Conservation (phyloP, 2,888 invertebrate genomes). For the Eupithecia abbreviata region DNA sequence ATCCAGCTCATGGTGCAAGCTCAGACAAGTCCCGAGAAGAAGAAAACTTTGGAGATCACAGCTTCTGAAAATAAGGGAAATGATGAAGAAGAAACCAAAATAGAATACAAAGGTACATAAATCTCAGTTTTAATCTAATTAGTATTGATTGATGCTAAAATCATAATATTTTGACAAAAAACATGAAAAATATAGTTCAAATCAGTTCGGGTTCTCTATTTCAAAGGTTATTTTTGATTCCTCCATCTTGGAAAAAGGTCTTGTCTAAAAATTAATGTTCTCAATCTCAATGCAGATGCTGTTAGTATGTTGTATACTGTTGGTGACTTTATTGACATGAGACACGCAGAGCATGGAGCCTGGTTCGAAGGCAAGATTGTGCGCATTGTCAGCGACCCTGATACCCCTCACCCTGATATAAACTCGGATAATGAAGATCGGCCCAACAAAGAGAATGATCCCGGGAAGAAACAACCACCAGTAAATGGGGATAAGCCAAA, state of each 20-base stretch:
- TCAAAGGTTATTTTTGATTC: not conserved
- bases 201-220: not conserved
- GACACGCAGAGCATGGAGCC: constrained; percentile 85
- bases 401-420: constrained; percentile 21
- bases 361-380: constrained; percentile 89
- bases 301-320: constrained; percentile 79
- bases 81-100: constrained; percentile 47
- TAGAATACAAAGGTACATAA: constrained; percentile 50
- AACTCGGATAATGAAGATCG: constrained; percentile 19
- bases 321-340: constrained; percentile 88
- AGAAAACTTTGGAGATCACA: constrained; percentile 39
- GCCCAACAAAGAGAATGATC: constrained; percentile 55
- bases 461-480: constrained; percentile 60
- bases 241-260: not conserved
- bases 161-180: not conserved
- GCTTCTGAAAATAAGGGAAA: constrained; percentile 44
- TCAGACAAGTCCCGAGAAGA: constrained; percentile 45
- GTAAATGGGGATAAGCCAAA: constrained; percentile 50
- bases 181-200: not conserved
- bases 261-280: not conserved
- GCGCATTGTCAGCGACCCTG: constrained; percentile 76
- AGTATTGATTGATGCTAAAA: not conserved
- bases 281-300: constrained; percentile 58
- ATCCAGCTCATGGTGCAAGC: constrained; percentile 86
- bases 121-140: not conserved